Evolutionary conservation across 2,888 invertebrate genomes (phyloP).

Genomic region (Serrognathus titanus): DNA sequence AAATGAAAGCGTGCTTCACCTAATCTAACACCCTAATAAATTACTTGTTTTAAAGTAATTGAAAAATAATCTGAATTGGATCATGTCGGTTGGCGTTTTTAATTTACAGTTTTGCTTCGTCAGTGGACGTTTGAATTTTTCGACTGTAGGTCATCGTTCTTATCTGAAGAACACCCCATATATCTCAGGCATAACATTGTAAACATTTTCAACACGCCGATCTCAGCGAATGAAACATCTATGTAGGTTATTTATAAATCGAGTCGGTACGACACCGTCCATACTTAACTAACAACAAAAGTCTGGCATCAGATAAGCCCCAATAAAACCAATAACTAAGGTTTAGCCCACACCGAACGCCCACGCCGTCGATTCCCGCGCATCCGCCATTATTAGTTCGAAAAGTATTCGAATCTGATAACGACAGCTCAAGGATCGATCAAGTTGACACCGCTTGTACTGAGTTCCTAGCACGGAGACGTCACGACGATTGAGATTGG

Average conservation of each 20-base stretch:
- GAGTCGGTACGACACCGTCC: conserved; percentile 3
- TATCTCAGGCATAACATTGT: neutral
- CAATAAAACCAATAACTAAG: conserved; percentile 7
- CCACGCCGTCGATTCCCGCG: neutral
- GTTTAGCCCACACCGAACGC: conserved; percentile 4
- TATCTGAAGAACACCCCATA: neutral
- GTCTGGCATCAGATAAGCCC: conserved; percentile 5
- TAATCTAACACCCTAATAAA: no score
- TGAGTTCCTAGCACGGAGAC: neutral
- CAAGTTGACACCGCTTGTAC: neutral
- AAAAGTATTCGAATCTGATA: conserved; percentile 1
- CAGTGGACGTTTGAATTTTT: neutral
- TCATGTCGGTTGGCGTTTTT: neutral
- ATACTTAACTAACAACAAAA: conserved; percentile 4
- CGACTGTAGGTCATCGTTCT: no score
- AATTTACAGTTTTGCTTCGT: neutral
- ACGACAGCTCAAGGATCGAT: neutral
- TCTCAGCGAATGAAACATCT: neutral
- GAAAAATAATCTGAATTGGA: no score
- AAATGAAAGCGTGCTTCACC: no score
- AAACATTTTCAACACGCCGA: conserved; percentile 5
- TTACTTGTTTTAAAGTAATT: no score
- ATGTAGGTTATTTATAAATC: conserved; percentile 4
- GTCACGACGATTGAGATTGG: neutral
- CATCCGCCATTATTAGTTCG: conserved; percentile 5